Conservation (phyloP, 2,888 invertebrate species). For the Nudaria mundana region DNA sequence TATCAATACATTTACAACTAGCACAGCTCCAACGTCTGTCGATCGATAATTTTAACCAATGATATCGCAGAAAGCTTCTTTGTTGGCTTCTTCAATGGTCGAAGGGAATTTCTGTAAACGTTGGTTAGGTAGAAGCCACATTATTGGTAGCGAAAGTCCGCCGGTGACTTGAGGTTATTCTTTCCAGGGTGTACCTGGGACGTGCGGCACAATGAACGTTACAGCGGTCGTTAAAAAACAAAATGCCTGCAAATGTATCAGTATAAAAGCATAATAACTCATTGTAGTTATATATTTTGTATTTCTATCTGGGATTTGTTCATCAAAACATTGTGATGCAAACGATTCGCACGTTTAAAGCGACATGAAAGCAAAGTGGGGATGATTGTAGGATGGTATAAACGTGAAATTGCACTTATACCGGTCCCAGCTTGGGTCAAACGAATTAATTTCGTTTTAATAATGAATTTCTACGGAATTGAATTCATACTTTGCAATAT, state of each 20-base stretch:
- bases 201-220: no score
- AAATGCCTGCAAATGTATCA: no score
- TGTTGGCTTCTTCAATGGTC: constrained; percentile 22
- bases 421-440: constrained; percentile 11
- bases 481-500: constrained; percentile 13
- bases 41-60: no score
- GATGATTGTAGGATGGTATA: constrained; percentile 35
- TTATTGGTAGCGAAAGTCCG: no score
- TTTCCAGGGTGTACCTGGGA: no score
- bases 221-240: no score
- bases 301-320: constrained; percentile 8
- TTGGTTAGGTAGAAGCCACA: no score
- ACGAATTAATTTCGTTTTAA: constrained; percentile 20
- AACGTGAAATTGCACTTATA: constrained; percentile 42
- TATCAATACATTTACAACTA: constrained; percentile 14
- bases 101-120: no score
- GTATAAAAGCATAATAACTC: no score
- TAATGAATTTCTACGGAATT: constrained; percentile 25
- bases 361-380: constrained; percentile 31
- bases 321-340: constrained; percentile 19
- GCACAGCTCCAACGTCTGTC: constrained; percentile 1
- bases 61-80: no score
- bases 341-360: constrained; percentile 21
- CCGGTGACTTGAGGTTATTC: no score
- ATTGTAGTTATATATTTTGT: no score